These are phyloP conservation scores for Calcarius lapponicus DNA, from an alignment of 2,797 vertebrate genomes.

Conservation along the genomic window DNA sequence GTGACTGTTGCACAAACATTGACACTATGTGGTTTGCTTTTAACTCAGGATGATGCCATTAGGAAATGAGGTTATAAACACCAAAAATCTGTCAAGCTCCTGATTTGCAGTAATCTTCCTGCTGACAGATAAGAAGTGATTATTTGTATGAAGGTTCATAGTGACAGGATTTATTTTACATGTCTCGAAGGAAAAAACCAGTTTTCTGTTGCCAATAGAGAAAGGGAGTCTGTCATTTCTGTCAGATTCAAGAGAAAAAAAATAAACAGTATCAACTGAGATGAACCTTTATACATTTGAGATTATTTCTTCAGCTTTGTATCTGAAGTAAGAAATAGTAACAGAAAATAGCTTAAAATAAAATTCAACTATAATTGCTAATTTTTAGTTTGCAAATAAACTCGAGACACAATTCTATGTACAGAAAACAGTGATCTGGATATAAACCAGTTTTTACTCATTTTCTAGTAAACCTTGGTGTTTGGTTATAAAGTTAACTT, in stretches of 20 bases:
- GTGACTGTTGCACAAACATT: neutral
- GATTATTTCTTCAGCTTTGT: neutral
- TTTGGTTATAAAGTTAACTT: neutral
- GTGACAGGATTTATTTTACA: neutral
- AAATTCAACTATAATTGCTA: neutral
- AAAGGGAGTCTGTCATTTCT: neutral
- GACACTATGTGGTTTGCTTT: neutral
- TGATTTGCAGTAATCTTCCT: constrained; percentile 10
- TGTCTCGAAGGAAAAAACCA: neutral
- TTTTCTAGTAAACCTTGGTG: neutral
- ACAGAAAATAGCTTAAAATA: neutral
- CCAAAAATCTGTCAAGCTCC: constrained; percentile 10
- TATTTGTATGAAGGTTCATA: neutral
- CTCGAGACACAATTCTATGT: neutral
- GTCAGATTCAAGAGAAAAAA: neutral
- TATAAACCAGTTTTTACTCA: neutral
- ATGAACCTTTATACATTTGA: neutral
- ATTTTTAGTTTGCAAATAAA: neutral
- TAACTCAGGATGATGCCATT: neutral
- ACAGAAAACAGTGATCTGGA: neutral
- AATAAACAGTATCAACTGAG: neutral
- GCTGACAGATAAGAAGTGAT: neutral
- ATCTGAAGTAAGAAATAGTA: neutral
- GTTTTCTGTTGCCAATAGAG: neutral
- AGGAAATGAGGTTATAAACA: constrained; percentile 39